phyloP scores from a whole-genome alignment of 2,113 vertebrate species.

The Perca flavescens region DNA sequence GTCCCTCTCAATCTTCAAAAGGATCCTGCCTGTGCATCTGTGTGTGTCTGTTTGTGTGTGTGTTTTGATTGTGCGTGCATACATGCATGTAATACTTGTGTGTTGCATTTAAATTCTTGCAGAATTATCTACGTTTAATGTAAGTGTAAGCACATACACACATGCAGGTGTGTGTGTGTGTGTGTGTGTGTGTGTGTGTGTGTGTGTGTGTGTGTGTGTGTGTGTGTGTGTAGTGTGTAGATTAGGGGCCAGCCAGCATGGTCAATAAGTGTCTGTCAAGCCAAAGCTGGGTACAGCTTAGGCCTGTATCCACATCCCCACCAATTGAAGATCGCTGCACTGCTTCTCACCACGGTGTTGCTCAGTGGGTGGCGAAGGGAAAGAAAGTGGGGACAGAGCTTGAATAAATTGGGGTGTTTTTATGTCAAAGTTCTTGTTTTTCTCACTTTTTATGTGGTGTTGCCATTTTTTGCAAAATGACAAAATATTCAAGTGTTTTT shows the following conservation, averaged over 20 bases:
- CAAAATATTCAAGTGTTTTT: constrained; percentile 4
- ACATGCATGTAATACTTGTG: constrained; percentile 8
- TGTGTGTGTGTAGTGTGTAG: constrained; percentile 33
- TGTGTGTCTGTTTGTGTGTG: constrained; percentile 21
- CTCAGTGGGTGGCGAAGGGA: constrained; percentile 55
- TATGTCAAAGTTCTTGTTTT: constrained; percentile 27
- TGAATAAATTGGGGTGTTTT: constrained; percentile 34
- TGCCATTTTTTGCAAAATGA: constrained; percentile 6
- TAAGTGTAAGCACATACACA: constrained; percentile 4
- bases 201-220: constrained; percentile 10
- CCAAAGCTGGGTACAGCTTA: constrained; percentile 26
- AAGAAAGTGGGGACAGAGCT: constrained; percentile 4
- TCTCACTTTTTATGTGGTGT: neutral
- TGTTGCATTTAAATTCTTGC: constrained; percentile 30
- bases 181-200: constrained; percentile 13
- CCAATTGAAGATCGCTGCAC: constrained; percentile 40
- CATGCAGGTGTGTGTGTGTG: constrained; percentile 7
- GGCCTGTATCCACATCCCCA: constrained; percentile 36
- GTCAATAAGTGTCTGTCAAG: constrained; percentile 61
- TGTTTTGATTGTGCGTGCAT: constrained; percentile 23
- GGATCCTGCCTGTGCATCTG: constrained; percentile 27
- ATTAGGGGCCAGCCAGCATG: constrained; percentile 44
- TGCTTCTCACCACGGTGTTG: constrained; percentile 47
- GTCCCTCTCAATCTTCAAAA: constrained; percentile 60
- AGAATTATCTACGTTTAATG: constrained; percentile 7